Conservation (phyloP, 2,888 invertebrate genomes). For the Melieria omissa region DNA sequence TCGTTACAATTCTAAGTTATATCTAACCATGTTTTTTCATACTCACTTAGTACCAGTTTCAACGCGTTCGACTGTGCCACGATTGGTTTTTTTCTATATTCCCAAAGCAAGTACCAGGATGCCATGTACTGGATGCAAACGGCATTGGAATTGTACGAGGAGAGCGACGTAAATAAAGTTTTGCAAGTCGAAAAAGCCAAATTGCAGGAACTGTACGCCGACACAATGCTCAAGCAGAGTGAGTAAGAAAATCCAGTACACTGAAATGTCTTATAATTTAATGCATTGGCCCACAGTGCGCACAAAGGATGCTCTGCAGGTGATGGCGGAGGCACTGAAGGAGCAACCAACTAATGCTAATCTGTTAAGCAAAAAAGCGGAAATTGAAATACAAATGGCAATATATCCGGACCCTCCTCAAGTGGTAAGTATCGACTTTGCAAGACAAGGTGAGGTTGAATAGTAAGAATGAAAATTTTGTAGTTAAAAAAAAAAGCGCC, state of each 20-base stretch:
- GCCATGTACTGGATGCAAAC: slow-evolving; percentile 54
- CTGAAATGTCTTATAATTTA: background rate
- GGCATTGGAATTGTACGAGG: slow-evolving; percentile 43
- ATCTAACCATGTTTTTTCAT: background rate
- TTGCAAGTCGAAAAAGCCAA: slow-evolving; percentile 38
- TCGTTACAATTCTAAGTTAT: background rate
- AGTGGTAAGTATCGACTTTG: background rate
- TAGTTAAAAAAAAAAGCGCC: slow-evolving; percentile 17
- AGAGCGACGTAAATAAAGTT: slow-evolving; percentile 15
- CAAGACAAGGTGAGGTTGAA: background rate
- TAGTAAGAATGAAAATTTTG: background rate
- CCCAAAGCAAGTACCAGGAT: slow-evolving; percentile 40
- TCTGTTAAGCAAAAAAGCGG: slow-evolving; percentile 47
- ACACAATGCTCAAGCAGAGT: slow-evolving; percentile 55
- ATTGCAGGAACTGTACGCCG: slow-evolving; percentile 52
- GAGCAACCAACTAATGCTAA: slow-evolving; percentile 44
- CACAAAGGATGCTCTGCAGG: slow-evolving; percentile 48
- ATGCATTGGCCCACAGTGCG: slow-evolving; percentile 34
- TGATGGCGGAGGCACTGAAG: slow-evolving; percentile 46
- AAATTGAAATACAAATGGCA: slow-evolving; percentile 46
- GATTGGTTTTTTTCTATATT: slow-evolving; percentile 52
- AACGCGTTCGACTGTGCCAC: slow-evolving; percentile 53
- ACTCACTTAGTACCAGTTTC: slow-evolving; percentile 47
- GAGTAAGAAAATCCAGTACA: background rate
- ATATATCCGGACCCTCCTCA: background rate